Conservation (phyloP, 2,888 invertebrate genomes). For the Crioceris asparagi region DNA sequence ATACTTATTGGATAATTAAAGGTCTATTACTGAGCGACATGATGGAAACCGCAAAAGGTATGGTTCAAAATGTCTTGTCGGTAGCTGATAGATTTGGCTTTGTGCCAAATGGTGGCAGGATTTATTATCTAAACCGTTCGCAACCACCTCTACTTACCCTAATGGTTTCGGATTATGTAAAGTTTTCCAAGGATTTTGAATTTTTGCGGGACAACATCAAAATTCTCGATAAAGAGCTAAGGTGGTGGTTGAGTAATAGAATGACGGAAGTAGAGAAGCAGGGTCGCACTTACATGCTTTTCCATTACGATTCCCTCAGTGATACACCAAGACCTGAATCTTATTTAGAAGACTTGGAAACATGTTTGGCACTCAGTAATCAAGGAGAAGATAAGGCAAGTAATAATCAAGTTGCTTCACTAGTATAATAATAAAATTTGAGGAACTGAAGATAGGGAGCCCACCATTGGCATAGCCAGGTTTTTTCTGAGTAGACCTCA, state of each 20-base stretch:
- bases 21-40: slow-evolving; percentile 69
- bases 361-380: slow-evolving; percentile 31
- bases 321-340: slow-evolving; percentile 62
- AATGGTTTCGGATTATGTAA: slow-evolving; percentile 47
- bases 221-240: slow-evolving; percentile 50
- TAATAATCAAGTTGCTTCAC: neutral
- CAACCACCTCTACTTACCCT: slow-evolving; percentile 62
- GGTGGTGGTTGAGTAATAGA: slow-evolving; percentile 54
- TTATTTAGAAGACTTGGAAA: slow-evolving; percentile 53
- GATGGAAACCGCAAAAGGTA: slow-evolving; percentile 59
- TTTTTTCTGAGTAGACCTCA: too few species aligned
- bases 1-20: slow-evolving; percentile 77
- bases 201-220: slow-evolving; percentile 51
- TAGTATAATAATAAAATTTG: too few species aligned
- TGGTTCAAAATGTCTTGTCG: slow-evolving; percentile 65
- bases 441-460: too few species aligned
- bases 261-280: slow-evolving; percentile 41
- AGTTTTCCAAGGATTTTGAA: slow-evolving; percentile 48
- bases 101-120: slow-evolving; percentile 23
- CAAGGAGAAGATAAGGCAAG: slow-evolving; percentile 18
- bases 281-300: slow-evolving; percentile 43
- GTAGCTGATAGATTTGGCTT: slow-evolving; percentile 43
- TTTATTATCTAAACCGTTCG: slow-evolving; percentile 39
- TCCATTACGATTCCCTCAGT: slow-evolving; percentile 53
- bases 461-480: too few species aligned